These are phyloP conservation scores for Antheraea assamensis DNA, from an alignment of 2,888 invertebrate species.

Conservation along the genomic window DNA sequence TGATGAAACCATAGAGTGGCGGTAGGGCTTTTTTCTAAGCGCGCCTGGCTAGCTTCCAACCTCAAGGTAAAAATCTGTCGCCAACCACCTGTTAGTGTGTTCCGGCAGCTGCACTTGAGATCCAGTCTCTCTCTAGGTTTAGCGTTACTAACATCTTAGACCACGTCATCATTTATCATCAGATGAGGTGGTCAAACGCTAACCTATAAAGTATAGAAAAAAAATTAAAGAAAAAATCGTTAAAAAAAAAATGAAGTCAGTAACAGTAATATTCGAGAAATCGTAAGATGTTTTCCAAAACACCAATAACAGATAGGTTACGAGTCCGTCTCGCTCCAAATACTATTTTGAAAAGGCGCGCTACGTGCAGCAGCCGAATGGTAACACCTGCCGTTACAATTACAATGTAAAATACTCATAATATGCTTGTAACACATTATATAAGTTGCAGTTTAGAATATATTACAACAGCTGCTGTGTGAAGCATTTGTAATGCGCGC, in stretches of 20 bases:
- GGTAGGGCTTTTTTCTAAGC: no score
- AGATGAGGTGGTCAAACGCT: no score
- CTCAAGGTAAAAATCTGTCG: no score
- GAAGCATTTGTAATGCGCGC: constrained; percentile 29
- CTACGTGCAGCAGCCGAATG: constrained; percentile 39
- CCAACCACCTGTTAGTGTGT: no score
- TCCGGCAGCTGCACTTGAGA: no score
- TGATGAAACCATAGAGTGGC: no score
- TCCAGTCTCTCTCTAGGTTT: no score
- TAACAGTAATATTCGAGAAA: constrained; percentile 1
- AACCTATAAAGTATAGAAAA: no score
- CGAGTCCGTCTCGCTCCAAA: constrained; percentile 48
- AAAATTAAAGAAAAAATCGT: neutral
- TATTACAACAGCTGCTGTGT: constrained; percentile 13
- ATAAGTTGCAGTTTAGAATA: constrained; percentile 14
- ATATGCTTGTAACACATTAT: constrained; percentile 23
- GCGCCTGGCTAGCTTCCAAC: no score
- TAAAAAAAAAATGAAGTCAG: neutral
- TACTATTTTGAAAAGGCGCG: constrained; percentile 39
- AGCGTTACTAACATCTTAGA: no score
- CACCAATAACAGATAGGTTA: constrained; percentile 17
- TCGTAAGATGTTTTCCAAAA: constrained; percentile 19
- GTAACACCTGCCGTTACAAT: constrained; percentile 37
- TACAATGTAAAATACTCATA: constrained; percentile 38
- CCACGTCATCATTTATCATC: no score